These are phyloP conservation scores for Ophiothrix spiculata DNA, from an alignment of 35 echinoderm and acorn worm species.

Conservation along the genomic window DNA sequence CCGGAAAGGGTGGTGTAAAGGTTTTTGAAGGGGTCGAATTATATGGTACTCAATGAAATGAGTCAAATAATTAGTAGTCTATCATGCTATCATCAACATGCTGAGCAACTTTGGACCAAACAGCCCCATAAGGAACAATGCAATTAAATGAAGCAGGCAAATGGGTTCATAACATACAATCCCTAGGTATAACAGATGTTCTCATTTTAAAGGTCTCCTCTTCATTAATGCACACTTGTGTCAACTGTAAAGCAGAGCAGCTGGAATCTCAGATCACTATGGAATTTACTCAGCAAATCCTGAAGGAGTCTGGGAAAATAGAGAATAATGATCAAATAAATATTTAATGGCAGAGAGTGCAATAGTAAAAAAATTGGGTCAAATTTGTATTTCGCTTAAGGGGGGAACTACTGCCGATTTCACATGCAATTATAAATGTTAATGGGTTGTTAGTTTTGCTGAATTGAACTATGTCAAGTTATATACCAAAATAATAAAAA, in stretches of 20 bases:
- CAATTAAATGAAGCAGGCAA: no score
- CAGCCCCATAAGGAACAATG: no score
- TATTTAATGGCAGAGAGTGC: background rate
- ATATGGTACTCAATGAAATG: no score
- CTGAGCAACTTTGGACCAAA: no score
- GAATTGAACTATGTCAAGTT: background rate
- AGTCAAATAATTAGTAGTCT: no score
- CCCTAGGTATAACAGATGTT: no score
- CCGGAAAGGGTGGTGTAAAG: no score
- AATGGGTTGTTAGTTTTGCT: background rate
- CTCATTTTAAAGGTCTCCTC: no score
- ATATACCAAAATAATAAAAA: background rate
- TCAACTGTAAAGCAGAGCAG: constrained; percentile 68
- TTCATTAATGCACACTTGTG: background rate
- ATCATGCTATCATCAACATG: no score
- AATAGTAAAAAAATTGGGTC: background rate
- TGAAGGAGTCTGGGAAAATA: constrained; percentile 42
- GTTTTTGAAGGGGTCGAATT: no score
- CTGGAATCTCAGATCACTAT: constrained; percentile 60
- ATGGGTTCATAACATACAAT: no score
- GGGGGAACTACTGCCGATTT: background rate
- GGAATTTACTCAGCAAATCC: constrained; percentile 40
- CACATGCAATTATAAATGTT: background rate
- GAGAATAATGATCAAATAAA: background rate
- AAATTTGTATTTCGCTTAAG: background rate